Evolutionary conservation across 2,113 vertebrate genomes (phyloP).

Genomic region (Brachionichthys hirsutus): DNA sequence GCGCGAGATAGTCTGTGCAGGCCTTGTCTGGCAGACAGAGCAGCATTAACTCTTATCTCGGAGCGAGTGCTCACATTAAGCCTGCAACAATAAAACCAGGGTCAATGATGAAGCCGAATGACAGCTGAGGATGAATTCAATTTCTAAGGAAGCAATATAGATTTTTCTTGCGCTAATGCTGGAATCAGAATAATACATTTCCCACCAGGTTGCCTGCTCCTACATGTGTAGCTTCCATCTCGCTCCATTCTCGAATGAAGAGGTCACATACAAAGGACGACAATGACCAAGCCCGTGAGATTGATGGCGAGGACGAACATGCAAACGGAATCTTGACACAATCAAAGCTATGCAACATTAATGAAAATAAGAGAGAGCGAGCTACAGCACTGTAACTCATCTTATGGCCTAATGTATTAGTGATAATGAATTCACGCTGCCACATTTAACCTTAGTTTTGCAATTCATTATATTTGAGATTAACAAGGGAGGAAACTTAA

Average conservation of each 20-base stretch:
- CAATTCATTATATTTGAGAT: constrained; percentile 83
- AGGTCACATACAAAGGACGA: constrained; percentile 72
- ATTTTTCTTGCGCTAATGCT: constrained; percentile 57
- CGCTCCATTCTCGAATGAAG: constrained; percentile 57
- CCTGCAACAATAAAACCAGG: constrained; percentile 66
- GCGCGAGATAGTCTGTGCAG: constrained; percentile 47
- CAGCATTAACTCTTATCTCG: constrained; percentile 70
- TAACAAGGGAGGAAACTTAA: constrained; percentile 81
- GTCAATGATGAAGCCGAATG: constrained; percentile 79
- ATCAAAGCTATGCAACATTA: constrained; percentile 76
- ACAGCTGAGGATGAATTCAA: constrained; percentile 73
- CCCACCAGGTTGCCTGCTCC: constrained; percentile 52
- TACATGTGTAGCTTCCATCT: constrained; percentile 69
- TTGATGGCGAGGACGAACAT: constrained; percentile 66
- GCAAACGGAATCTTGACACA: constrained; percentile 59
- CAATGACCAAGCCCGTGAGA: constrained; percentile 70
- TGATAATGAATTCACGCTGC: constrained; percentile 81
- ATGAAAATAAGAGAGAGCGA: constrained; percentile 76
- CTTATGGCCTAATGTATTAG: constrained; percentile 80
- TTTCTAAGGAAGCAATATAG: constrained; percentile 70
- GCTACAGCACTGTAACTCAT: constrained; percentile 81
- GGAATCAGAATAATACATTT: constrained; percentile 69
- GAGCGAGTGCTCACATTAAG: constrained; percentile 65
- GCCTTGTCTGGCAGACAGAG: constrained; percentile 54
- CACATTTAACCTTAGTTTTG: constrained; percentile 84